Percentiles rank a stretch among this genome's conserved stretches.
Evolutionary conservation across 2,797 vertebrate genomes (phyloP).

Genomic region (Enteromius argenteus): DNA sequence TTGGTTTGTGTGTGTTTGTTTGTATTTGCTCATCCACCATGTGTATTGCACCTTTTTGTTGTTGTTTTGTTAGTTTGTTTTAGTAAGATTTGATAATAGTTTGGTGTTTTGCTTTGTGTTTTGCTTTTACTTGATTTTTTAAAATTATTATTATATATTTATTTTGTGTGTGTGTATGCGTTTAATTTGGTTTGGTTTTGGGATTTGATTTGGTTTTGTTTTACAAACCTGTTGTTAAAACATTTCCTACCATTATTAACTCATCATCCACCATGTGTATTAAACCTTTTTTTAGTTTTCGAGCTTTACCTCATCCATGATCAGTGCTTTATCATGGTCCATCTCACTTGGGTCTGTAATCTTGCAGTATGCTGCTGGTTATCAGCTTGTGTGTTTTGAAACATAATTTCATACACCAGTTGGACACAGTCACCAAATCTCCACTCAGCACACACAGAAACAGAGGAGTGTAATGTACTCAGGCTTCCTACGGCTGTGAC

Average conservation of each 20-base stretch:
- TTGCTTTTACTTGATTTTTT: accelerated
- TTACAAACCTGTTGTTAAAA: background rate
- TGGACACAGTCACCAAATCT: constrained; percentile 8
- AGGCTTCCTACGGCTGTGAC: background rate
- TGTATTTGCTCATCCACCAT: background rate
- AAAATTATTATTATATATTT: background rate
- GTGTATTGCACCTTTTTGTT: background rate
- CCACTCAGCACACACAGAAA: constrained; percentile 22
- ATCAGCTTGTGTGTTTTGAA: constrained; percentile 27
- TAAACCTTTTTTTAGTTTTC: background rate
- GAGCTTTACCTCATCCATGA: background rate
- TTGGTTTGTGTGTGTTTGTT: background rate
- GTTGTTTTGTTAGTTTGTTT: background rate
- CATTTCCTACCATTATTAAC: background rate
- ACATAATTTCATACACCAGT: constrained; percentile 10
- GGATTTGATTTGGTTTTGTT: background rate
- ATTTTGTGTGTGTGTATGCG: too few species aligned
- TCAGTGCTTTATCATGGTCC: background rate
- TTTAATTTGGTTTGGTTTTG: too few species aligned
- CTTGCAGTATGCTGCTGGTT: constrained; percentile 13
- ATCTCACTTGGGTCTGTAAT: background rate
- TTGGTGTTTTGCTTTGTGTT: background rate
- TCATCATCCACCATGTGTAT: background rate
- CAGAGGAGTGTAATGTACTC: constrained; percentile 16
- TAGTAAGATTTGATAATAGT: background rate